phyloP scores from a whole-genome alignment of 2,113 vertebrate species.

The Calidris pygmaea region DNA sequence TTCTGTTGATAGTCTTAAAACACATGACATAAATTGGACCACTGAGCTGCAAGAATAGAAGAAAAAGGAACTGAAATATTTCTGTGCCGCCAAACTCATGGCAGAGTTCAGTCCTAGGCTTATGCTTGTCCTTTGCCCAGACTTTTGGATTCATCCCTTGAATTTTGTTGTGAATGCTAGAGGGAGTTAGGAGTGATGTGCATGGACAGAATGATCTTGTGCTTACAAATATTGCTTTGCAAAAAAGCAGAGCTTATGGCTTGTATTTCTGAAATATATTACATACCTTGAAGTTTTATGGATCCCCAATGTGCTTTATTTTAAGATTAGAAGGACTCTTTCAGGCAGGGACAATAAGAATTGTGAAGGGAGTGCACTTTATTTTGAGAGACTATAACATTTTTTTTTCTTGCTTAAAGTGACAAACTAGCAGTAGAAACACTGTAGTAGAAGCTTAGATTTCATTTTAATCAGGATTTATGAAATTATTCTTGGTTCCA shows the following conservation, averaged over 20 bases:
- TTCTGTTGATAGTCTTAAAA: neutral
- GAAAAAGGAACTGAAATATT: neutral
- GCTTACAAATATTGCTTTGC: slow-evolving; percentile 44
- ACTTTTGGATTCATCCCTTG: neutral
- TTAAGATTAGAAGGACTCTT: slow-evolving; percentile 22
- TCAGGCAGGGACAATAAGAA: slow-evolving; percentile 15
- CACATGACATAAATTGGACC: neutral
- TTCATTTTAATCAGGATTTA: slow-evolving; percentile 3
- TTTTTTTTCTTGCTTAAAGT: slow-evolving; percentile 3
- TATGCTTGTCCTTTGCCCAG: neutral
- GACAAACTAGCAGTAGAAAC: neutral
- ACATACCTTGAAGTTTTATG: slow-evolving; percentile 14
- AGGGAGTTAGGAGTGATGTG: neutral
- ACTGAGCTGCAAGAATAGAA: neutral
- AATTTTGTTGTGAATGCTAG: neutral
- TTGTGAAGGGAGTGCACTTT: neutral
- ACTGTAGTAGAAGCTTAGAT: neutral
- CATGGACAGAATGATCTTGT: neutral
- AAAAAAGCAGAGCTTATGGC: neutral
- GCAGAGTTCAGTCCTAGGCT: neutral
- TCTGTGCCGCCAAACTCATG: neutral
- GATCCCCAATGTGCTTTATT: slow-evolving; percentile 28
- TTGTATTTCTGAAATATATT: slow-evolving; percentile 41
- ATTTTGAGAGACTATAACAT: neutral
- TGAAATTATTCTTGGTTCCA: neutral